Evolutionary conservation across 2,888 invertebrate species (phyloP).

Genomic region (Orthosia cruda): DNA sequence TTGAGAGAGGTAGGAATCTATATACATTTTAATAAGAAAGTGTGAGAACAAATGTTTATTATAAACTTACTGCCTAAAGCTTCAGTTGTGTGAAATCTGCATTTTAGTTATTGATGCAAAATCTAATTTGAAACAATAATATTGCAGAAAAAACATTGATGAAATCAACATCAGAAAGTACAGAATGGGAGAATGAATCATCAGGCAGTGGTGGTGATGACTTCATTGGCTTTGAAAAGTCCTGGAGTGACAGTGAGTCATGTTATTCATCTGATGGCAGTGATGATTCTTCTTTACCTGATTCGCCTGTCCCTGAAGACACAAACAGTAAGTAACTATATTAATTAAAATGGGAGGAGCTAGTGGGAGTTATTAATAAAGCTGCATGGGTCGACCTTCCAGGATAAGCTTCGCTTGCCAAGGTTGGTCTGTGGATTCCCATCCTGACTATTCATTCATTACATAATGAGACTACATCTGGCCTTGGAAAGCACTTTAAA

Average conservation of each 20-base stretch:
- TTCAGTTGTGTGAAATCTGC: neutral
- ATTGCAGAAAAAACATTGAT: slow-evolving; percentile 80
- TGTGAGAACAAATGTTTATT: too few species aligned
- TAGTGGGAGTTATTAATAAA: too few species aligned
- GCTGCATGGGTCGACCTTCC: too few species aligned
- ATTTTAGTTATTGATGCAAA: neutral
- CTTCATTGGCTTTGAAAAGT: slow-evolving; percentile 85
- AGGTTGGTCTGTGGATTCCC: too few species aligned
- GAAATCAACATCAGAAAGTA: slow-evolving; percentile 86
- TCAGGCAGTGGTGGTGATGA: slow-evolving; percentile 88
- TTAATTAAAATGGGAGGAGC: neutral
- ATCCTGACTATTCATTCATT: too few species aligned
- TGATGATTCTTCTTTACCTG: slow-evolving; percentile 90
- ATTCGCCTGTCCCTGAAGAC: slow-evolving; percentile 95
- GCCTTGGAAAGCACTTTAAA: too few species aligned
- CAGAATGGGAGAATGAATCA: slow-evolving; percentile 89
- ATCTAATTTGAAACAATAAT: neutral
- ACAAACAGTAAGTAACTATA: slow-evolving; percentile 93
- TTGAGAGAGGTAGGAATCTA: slow-evolving; percentile 71
- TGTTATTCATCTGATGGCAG: slow-evolving; percentile 93
- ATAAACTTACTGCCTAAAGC: neutral
- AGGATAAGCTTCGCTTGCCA: too few species aligned
- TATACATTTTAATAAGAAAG: too few species aligned
- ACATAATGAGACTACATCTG: too few species aligned
- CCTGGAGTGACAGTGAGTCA: slow-evolving; percentile 89